phyloP scores from a whole-genome alignment of 2,797 vertebrate species.

The Alfaro cultratus region DNA sequence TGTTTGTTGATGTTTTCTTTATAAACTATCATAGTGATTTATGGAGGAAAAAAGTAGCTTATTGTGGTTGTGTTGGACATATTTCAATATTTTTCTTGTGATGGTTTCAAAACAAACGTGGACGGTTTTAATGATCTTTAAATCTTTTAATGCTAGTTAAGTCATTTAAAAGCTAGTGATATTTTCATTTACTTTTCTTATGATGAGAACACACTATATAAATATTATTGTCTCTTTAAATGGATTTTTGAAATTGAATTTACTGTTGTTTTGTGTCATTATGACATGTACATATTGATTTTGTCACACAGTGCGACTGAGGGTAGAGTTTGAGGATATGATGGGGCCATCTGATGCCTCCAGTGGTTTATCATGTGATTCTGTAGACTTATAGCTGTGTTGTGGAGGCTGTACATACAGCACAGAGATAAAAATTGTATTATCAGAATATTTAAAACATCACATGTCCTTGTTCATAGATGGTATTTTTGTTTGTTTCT shows the following conservation, averaged over 20 bases:
- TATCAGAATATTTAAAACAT: conserved; percentile 52
- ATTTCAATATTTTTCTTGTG: conserved; percentile 79
- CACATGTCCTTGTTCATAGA: conserved; percentile 49
- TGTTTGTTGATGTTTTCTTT: conserved; percentile 72
- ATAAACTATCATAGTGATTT: conserved; percentile 65
- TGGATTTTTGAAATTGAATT: conserved; percentile 56
- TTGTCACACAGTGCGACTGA: conserved; percentile 43
- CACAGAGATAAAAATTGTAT: conserved; percentile 51
- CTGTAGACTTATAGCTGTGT: conserved; percentile 57
- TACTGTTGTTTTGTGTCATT: conserved; percentile 72
- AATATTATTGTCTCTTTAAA: conserved; percentile 71
- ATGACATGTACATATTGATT: conserved; percentile 74
- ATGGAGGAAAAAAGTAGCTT: conserved; percentile 63
- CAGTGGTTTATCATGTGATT: conserved; percentile 55
- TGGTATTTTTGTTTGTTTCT: conserved; percentile 41
- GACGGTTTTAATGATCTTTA: conserved; percentile 69
- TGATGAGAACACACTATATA: conserved; percentile 59
- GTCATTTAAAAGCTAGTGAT: conserved; percentile 51
- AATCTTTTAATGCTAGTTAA: conserved; percentile 46
- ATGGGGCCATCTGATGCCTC: conserved; percentile 46
- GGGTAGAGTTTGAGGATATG: conserved; percentile 25
- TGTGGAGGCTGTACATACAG: conserved; percentile 62
- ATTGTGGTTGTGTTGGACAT: conserved; percentile 77
- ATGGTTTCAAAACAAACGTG: conserved; percentile 65
- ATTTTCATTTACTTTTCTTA: conserved; percentile 56